phyloP scores from a whole-genome alignment of 2,113 vertebrate genomes.

The Morone saxatilis region DNA sequence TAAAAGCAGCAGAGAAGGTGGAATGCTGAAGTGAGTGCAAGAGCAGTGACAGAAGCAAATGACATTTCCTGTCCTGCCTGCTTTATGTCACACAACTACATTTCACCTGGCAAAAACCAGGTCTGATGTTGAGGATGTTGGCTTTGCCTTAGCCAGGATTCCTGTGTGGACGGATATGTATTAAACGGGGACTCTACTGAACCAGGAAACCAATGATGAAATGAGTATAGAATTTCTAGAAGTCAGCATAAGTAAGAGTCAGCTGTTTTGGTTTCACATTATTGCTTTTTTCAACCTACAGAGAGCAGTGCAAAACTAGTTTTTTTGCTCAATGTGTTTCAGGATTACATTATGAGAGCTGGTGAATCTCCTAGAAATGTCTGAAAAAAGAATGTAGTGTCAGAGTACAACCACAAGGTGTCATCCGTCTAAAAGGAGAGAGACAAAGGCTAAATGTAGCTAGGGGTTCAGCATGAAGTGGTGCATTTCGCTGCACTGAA shows the following conservation, averaged over 20 bases:
- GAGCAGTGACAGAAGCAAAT: neutral
- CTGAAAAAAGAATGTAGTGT: conserved; percentile 26
- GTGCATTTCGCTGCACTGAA: conserved; percentile 1
- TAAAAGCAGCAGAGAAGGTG: neutral
- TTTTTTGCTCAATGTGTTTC: neutral
- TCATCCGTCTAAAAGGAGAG: conserved; percentile 45
- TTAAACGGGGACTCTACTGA: neutral
- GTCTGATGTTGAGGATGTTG: too few species aligned
- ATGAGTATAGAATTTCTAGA: neutral
- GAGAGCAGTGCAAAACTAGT: neutral
- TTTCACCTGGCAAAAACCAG: neutral
- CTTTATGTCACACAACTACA: neutral
- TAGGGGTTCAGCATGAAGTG: neutral
- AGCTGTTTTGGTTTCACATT: neutral
- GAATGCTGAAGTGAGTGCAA: neutral
- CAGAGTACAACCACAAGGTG: conserved; percentile 60
- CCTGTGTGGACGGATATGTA: too few species aligned
- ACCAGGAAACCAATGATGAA: neutral
- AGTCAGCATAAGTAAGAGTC: neutral
- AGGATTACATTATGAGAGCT: neutral
- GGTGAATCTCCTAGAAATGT: too few species aligned
- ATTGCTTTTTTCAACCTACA: neutral
- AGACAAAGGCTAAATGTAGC: neutral
- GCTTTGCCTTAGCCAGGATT: too few species aligned
- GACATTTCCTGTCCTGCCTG: neutral